Conservation (phyloP, 2,113 vertebrate genomes). For the Cygnus buccinator region DNA sequence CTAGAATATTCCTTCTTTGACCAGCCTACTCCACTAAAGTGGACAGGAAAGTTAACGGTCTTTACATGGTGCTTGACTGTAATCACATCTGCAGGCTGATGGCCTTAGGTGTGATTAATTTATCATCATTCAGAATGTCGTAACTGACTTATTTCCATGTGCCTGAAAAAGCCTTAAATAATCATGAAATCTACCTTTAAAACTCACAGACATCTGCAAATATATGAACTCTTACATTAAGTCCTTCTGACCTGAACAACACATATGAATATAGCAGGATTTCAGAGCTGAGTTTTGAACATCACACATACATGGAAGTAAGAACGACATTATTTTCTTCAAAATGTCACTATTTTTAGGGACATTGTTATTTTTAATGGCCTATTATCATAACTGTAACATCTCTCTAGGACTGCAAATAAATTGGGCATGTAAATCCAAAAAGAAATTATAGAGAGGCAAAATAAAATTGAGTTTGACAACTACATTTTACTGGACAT, state of each 20-base stretch:
- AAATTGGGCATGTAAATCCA: background rate
- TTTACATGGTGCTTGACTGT: background rate
- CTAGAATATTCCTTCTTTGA: background rate
- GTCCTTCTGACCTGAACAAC: background rate
- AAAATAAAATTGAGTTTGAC: background rate
- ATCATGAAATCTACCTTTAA: background rate
- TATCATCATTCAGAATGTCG: background rate
- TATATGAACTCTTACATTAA: background rate
- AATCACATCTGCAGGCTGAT: background rate
- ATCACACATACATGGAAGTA: background rate
- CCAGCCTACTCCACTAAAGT: background rate
- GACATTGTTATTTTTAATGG: background rate
- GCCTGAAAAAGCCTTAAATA: background rate
- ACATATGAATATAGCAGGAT: background rate
- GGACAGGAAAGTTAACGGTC: background rate
- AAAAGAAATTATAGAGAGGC: background rate
- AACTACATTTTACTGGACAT: background rate
- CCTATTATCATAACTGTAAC: background rate
- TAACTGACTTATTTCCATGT: background rate
- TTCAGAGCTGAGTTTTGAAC: background rate
- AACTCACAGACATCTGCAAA: background rate
- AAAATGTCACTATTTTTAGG: background rate
- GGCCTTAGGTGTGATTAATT: background rate
- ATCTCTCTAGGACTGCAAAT: background rate
- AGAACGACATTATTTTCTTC: background rate